Base-by-base conservation (phyloP, 2,888 invertebrate genomes). In the Conchocele bisecta region DNA sequence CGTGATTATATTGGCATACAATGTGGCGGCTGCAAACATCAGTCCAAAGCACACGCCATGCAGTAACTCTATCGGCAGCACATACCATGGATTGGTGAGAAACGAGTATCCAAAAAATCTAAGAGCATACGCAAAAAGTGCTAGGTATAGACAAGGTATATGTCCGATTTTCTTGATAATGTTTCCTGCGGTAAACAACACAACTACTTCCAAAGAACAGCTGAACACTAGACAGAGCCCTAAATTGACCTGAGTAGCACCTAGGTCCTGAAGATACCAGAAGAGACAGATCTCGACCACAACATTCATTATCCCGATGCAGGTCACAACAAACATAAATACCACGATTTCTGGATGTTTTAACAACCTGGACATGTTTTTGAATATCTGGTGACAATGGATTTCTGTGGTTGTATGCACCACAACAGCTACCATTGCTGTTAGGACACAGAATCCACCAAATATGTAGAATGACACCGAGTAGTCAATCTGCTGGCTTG, bases 11-110 rank as follows among this genome's bases (percentile, higher is more conserved):
- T 96, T 95, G 86, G 96, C 96, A 90, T 97, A 96, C 0, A 96
- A 96, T 6, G 96, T 95, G 0, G 96, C 96, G 37, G 97, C 96
- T 17, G 97, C 96, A 95, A 96, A 97, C 96, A 97, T 96, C 79
- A 97, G 92, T 22, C 97, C 97, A 89, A 96, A 96, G 0, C 97
- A 96, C 24, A 97, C 92, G 0, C 98, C 97, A 91, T 98, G 97
- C 9, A 96, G 91, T 70, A 97, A 90, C 91, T 98, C 98, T 56
- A 98, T 94, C 0, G 96, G 95, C 68, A 98, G 92, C 48, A 95
- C 94, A 92, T 94, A 94, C 97, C 97, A 97, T 0, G 96, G 94
- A 91, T 97, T 94, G 0, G 92, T 92, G 58, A 97, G 91, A 58
- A 95, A 91, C 2, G 97, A 97, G 68, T 98, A 98, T 17, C 95